Evolutionary conservation across 2,113 vertebrate genomes (phyloP).

Genomic region (Toxostoma redivivum): DNA sequence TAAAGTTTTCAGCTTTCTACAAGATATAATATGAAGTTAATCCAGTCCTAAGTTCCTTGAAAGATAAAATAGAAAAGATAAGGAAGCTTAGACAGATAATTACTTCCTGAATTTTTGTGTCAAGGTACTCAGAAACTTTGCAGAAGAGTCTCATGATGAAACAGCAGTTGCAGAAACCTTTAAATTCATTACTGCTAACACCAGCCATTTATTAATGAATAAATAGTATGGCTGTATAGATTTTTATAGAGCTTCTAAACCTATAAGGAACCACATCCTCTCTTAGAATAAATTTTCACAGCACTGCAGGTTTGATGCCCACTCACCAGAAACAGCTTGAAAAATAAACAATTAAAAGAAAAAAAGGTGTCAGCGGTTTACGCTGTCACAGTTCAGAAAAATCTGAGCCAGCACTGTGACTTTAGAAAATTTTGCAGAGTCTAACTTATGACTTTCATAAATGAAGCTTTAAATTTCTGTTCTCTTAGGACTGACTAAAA

Average conservation of each 20-base stretch:
- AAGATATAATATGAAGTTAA: not conserved
- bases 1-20: not conserved
- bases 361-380: slow-evolving; percentile 36
- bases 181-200: slow-evolving; percentile 50
- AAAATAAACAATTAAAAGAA: slow-evolving; percentile 51
- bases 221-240: slow-evolving; percentile 2
- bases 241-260: slow-evolving; percentile 34
- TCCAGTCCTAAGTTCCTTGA: not conserved
- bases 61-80: not conserved
- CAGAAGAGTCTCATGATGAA: not conserved
- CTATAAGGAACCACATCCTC: not conserved
- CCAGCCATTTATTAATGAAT: slow-evolving; percentile 32
- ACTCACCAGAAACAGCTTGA: slow-evolving; percentile 33
- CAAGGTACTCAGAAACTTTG: not conserved
- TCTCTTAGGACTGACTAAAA: slow-evolving; percentile 37
- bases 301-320: slow-evolving; percentile 29
- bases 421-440: slow-evolving; percentile 44
- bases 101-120: not conserved
- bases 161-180: slow-evolving; percentile 19
- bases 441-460: slow-evolving; percentile 29
- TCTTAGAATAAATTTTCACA: slow-evolving; percentile 27
- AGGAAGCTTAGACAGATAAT: not conserved
- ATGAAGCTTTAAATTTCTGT: slow-evolving; percentile 38
- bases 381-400: slow-evolving; percentile 23
- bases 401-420: slow-evolving; percentile 40